phyloP scores from a whole-genome alignment of 2,888 invertebrate species.

The Machimus rusticus region DNA sequence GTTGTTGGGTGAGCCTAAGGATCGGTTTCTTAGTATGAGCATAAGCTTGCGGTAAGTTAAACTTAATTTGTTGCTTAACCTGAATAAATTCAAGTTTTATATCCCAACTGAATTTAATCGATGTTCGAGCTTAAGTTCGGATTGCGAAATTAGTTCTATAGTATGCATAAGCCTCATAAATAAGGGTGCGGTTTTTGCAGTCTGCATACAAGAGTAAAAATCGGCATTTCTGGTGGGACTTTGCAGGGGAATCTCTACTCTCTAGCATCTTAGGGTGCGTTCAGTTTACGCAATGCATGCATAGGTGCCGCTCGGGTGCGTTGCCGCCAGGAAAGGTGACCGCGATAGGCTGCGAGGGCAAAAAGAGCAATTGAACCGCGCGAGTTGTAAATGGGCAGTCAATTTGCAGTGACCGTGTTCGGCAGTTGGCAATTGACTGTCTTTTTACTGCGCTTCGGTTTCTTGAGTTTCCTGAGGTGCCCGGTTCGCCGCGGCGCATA shows the following conservation, averaged over 20 bases:
- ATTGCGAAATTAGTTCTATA: no score
- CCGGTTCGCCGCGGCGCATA: neutral
- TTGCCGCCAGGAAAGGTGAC: conserved; percentile 3
- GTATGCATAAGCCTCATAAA: no score
- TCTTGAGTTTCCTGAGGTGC: neutral
- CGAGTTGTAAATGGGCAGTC: conserved; percentile 40
- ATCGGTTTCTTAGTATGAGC: no score
- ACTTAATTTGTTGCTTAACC: no score
- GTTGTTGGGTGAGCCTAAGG: no score
- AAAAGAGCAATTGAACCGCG: conserved; percentile 2
- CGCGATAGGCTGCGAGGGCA: neutral
- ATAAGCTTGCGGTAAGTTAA: no score
- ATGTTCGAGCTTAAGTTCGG: no score
- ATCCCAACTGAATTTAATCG: no score
- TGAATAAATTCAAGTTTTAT: no score
- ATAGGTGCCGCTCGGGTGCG: neutral
- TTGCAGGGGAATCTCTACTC: neutral
- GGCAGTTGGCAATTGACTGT: conserved; percentile 32
- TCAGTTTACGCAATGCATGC: neutral
- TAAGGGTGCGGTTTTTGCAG: no score
- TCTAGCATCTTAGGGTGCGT: neutral
- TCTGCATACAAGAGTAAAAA: no score
- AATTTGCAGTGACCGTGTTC: conserved; percentile 46
- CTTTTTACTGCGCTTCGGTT: conserved; percentile 14
- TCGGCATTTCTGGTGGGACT: neutral